Evolutionary conservation across 2,888 invertebrate species (phyloP), one percentile per base, ranked within the genome.

Genomic region (Tortricodes alternella): DNA sequence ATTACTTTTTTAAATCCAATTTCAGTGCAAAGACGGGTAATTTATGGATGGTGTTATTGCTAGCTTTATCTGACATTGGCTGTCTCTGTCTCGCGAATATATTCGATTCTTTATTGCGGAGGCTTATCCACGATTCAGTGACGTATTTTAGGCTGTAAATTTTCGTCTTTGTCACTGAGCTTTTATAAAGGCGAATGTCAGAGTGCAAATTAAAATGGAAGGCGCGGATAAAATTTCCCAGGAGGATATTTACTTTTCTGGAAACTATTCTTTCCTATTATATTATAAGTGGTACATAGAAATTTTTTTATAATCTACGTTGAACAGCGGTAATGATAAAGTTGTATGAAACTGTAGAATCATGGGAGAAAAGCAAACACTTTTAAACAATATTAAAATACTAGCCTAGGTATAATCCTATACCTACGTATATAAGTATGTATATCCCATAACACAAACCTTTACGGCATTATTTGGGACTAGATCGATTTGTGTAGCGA

Each of bases 61-160:
- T 50, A 11, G 49, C 9, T 43, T 43, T 43, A 44, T 44, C 49
- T 29, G 3, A 15, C 21, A 34, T 46, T 32, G 23, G n/a, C n/a
- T n/a, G n/a, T n/a, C n/a, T 21, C 19, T 49, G 35, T 48, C 44
- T n/a, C 49, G 27, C 41, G 43, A 41, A 55, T 49, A 56, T 35
- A 56, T 56, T 56, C 56, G 56, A 56, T 56, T 56, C 50, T 43
- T 56, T 56, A 56, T 56, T 56, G 37, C 43, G 5, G 1, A 21
- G 38, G 56, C 44, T 56, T 56, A 56, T 56, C 44, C 44, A 8
- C 15, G 39, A 49, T 51, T 35, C 19, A 9, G 21, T 55, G 55
- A 49, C 56, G 48, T 55, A 55, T 43, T 56, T 56, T 56, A 44
- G 56, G 44, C 37, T 23, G 56, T 56, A 50, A 56, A 56, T 56